Evolutionary conservation across 2,797 vertebrate species (phyloP), one percentile per base, ranked within the genome.

Genomic region (Miichthys miiuy): DNA sequence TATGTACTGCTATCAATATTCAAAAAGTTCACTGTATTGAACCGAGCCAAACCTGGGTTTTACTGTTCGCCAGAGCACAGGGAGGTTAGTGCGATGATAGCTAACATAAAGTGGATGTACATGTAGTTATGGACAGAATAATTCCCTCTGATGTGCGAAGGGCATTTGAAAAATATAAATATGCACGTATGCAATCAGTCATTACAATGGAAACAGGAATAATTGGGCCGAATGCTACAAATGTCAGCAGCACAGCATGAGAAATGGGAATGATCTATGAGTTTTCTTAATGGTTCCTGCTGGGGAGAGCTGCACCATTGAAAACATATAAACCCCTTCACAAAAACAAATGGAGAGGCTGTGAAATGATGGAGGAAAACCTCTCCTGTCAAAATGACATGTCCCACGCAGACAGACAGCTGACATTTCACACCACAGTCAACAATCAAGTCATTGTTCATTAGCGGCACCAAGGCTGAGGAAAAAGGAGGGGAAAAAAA

Each of bases 381-480:
- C 12, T 6, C 64, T 71, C 46, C 84, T 79, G 66, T 91, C 87
- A 88, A 70, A 88, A 63, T 71, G 85, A 82, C 74, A 78, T 55
- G 81, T 77, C 77, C 69, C 65, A 84, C 47, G 17, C 70, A 71
- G 60, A 75, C 77, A 77, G 87, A 87, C 77, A 87, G 82, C 83
- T 88, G 83, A 91, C 89, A 89, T 92, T 88, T 92, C 81, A 84
- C 79, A 83, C 83, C 16, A 5, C 77, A 68, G 77, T 81, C 86
- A 76, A 87, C 89, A 85, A 81, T 90, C 74, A 76, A 83, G 80
- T 62, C 67, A 63, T 71, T 87, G 85, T 87, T 91, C 79, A 83
- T 92, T 87, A 91, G 78, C 25, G 17, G 75, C 80, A 79, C 58
- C 58, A 17, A 47, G 30, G 68, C 79, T 62, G 41, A 67, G 61